Evolutionary conservation across 2,888 invertebrate species (phyloP), one percentile per base, ranked within the genome.

Genomic region (Diplazon laetatorius): DNA sequence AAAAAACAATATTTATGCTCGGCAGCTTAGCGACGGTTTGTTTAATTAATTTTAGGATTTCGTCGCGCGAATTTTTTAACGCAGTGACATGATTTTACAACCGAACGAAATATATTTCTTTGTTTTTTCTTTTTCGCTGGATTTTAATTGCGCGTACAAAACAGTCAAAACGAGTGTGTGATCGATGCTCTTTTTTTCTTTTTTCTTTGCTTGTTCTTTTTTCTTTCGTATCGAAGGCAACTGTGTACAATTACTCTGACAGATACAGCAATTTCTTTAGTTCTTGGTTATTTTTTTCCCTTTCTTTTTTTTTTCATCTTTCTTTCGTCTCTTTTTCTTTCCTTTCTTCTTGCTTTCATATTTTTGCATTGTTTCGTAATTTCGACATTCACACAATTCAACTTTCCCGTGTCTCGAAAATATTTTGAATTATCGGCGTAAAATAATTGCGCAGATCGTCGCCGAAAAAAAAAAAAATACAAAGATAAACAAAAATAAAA

Each of bases 231-330:
- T 72, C 75, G 79, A 84, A 83, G 85, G 84, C 83, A 86, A 85
- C 83, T 84, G 85, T 84, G 85, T 83, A 83, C 80, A 84, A 82
- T 80, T 80, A 84, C 78, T 55, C 63, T 66, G 55, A 75, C 57
- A 74, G 74, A 68, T 68, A 57, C 30, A 30, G 50, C 20, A 22
- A 72, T 65, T 57, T 77, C 71, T 70, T 30, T 20, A 18, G 60
- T 52, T 35, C n/a, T 65, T 20, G 14, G 37, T 8, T 6, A 2
- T 30, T 30, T 6, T 2, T 30, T 14, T 48, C 25, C 30, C 18
- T 59, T 50, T 74, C 25, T 55, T 42, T 77, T 75, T 70, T 30
- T 20, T 25, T 65, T 52, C 22, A 9, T 65, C 30, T 16, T 44
- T 8, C 30, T 6, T 30, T 30, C 30, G 30, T 30, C 30, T 48